phyloP scores from a whole-genome alignment of 2,888 invertebrate genomes.

The Dinocampus coccinellae region DNA sequence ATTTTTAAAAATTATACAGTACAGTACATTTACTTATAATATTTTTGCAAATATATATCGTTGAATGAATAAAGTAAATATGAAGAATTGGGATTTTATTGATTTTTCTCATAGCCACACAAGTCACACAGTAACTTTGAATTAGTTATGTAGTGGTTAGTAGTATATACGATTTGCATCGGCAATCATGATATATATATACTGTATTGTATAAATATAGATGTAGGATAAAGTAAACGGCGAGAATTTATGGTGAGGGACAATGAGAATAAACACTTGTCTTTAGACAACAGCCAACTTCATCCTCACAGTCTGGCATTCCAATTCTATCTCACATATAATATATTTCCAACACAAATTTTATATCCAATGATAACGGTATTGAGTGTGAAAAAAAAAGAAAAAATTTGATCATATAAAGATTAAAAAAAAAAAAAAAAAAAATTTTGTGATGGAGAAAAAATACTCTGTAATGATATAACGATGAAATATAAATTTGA shows the following conservation, averaged over 20 bases:
- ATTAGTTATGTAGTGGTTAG: too few species aligned
- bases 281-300: constrained; percentile 12
- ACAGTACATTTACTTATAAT: too few species aligned
- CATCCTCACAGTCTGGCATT: constrained; percentile 4
- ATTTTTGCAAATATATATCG: too few species aligned
- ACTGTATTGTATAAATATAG: background rate
- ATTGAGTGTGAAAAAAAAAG: too few species aligned
- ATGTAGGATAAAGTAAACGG: background rate
- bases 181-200: background rate
- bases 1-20: too few species aligned
- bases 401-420: too few species aligned
- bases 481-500: background rate
- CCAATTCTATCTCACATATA: constrained; percentile 1
- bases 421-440: background rate
- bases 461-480: background rate
- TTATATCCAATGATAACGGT: too few species aligned
- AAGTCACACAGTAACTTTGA: background rate
- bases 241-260: background rate
- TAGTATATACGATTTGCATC: background rate
- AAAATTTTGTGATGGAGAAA: background rate
- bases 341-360: too few species aligned
- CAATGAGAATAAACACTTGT: constrained; percentile 20
- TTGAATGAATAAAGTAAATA: too few species aligned
- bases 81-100: background rate
- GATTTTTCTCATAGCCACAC: background rate